Conservation (phyloP, 2,113 vertebrate genomes). For the Odontesthes bonariensis region DNA sequence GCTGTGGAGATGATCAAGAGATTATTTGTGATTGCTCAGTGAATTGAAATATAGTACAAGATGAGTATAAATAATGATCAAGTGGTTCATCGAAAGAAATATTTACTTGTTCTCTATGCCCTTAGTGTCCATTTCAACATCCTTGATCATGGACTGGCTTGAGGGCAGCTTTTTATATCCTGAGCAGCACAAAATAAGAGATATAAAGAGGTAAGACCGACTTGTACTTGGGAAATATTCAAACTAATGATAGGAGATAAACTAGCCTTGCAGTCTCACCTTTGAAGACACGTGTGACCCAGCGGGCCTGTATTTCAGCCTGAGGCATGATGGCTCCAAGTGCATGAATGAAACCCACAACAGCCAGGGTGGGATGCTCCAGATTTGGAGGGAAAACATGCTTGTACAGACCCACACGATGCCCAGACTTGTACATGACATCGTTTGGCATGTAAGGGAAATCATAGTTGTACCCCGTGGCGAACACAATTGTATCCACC, state of each 20-base stretch:
- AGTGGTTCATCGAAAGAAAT: not conserved
- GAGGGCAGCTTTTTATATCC: slow-evolving; percentile 68
- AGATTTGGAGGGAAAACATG: slow-evolving; percentile 85
- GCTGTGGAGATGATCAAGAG: slow-evolving; percentile 42
- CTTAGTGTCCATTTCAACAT: slow-evolving; percentile 72
- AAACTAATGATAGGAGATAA: not conserved
- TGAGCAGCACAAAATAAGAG: slow-evolving; percentile 18
- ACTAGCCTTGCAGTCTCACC: slow-evolving; percentile 75
- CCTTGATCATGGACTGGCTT: slow-evolving; percentile 69
- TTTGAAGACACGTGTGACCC: slow-evolving; percentile 86
- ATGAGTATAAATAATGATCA: not conserved
- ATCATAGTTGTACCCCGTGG: slow-evolving; percentile 90
- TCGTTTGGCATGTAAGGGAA: slow-evolving; percentile 87
- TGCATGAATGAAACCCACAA: slow-evolving; percentile 89
- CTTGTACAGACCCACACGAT: slow-evolving; percentile 86
- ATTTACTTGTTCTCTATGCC: slow-evolving; percentile 66
- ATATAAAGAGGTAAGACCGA: not conserved
- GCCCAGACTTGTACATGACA: slow-evolving; percentile 77
- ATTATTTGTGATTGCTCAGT: not conserved
- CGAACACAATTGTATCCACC: slow-evolving; percentile 89
- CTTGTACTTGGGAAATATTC: not conserved
- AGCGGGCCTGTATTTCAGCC: slow-evolving; percentile 91
- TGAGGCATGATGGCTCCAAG: slow-evolving; percentile 90
- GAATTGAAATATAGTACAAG: not conserved
- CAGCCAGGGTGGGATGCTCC: slow-evolving; percentile 88